Percentiles rank a stretch among this genome's conserved stretches.
These are phyloP conservation scores for Lasiurus borealis DNA, from an alignment of 2,113 vertebrate species.

Conservation along the genomic window DNA sequence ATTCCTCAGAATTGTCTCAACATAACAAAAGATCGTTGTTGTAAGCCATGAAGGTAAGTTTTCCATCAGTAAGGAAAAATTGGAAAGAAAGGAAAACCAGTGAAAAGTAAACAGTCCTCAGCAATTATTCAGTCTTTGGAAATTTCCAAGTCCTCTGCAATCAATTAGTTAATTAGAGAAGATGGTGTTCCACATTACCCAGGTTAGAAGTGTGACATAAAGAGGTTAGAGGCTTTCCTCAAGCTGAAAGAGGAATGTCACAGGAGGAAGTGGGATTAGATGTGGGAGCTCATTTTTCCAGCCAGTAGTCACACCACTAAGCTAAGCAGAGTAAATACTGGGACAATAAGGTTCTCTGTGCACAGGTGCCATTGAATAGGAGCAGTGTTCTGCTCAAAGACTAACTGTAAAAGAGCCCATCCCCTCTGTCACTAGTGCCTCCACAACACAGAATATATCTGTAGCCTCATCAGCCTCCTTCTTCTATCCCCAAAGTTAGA, in stretches of 20 bases:
- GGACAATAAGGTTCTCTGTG: conserved; percentile 51
- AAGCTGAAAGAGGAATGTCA: conserved; percentile 52
- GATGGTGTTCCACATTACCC: conserved; percentile 22
- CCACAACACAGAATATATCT: neutral
- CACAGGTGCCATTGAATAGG: conserved; percentile 29
- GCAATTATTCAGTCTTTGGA: conserved; percentile 58
- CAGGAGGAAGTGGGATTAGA: neutral
- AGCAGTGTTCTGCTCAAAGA: conserved; percentile 1
- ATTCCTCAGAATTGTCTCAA: neutral
- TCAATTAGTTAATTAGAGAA: conserved; percentile 72
- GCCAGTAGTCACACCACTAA: neutral
- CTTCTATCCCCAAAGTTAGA: conserved; percentile 23
- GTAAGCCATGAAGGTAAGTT: conserved; percentile 10
- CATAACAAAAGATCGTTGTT: conserved; percentile 48
- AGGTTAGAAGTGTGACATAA: conserved; percentile 35
- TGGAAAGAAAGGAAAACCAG: conserved; percentile 47
- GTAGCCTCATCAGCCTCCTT: neutral
- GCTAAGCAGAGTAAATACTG: neutral
- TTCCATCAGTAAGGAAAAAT: conserved; percentile 10
- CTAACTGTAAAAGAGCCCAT: neutral
- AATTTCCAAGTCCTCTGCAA: conserved; percentile 63
- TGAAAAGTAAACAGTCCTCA: neutral
- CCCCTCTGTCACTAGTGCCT: neutral
- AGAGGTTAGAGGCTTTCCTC: conserved; percentile 58
- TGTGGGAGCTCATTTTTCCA: conserved; percentile 39